Conservation (phyloP, 2,797 vertebrate species). For the Hemibagrus guttatus region DNA sequence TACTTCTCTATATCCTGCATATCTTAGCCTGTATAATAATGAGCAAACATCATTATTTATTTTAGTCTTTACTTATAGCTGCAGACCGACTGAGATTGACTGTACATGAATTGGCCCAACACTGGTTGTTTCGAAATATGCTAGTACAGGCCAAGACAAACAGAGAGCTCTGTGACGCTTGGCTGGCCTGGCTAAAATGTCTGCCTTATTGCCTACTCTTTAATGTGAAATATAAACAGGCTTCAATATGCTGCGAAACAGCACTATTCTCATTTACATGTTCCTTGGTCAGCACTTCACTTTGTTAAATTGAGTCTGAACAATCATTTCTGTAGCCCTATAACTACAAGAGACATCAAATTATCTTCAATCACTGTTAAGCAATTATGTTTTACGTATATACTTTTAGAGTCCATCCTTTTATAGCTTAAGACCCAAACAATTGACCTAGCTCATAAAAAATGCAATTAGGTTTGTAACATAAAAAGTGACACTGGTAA, state of each 20-base stretch:
- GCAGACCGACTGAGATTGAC: neutral
- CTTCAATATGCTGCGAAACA: neutral
- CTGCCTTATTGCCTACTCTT: neutral
- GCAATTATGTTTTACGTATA: neutral
- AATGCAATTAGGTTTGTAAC: neutral
- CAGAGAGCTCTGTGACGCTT: neutral
- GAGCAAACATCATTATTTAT: neutral
- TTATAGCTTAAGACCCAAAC: neutral
- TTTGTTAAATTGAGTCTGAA: neutral
- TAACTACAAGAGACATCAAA: neutral
- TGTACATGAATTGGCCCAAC: neutral
- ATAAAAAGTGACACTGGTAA: neutral
- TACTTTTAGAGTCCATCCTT: slow-evolving; percentile 1
- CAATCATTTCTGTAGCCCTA: neutral
- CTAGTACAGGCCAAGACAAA: neutral
- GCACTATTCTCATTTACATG: slow-evolving; percentile 4
- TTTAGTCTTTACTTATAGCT: neutral
- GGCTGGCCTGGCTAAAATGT: neutral
- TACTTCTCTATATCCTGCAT: neutral
- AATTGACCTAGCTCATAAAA: neutral
- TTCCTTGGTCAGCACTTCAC: slow-evolving; percentile 10
- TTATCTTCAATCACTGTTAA: slow-evolving; percentile 4
- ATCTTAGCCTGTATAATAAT: neutral
- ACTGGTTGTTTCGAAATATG: neutral
- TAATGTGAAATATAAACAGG: slow-evolving; percentile 1